These are phyloP conservation scores for Halocynthia roretzi DNA, from an alignment of 23 tunicate genomes.

Conservation along the genomic window DNA sequence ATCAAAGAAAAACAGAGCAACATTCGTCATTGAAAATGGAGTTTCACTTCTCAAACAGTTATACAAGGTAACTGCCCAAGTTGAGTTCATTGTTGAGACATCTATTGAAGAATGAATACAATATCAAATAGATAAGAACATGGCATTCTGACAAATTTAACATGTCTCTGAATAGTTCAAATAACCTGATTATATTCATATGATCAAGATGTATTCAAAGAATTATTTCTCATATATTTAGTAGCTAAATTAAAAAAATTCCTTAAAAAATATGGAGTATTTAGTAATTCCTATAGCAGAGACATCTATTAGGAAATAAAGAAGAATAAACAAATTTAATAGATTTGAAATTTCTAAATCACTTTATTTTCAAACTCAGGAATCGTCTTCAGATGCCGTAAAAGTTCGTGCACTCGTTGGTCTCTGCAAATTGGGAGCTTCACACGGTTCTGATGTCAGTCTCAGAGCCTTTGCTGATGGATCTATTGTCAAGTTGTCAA, in stretches of 20 bases:
- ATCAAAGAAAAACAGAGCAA: slow-evolving; percentile 83
- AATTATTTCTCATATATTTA: no score
- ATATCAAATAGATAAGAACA: no score
- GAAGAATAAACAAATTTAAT: background rate
- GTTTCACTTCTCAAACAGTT: slow-evolving; percentile 72
- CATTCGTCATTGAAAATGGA: slow-evolving; percentile 95
- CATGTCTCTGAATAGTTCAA: no score
- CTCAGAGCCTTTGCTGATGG: slow-evolving; percentile 91
- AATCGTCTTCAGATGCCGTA: slow-evolving; percentile 10
- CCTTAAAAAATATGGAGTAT: no score
- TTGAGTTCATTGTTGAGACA: background rate
- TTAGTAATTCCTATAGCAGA: no score
- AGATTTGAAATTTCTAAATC: background rate
- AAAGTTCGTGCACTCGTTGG: slow-evolving; percentile 92
- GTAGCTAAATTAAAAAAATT: no score
- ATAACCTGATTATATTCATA: no score
- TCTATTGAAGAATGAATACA: no score
- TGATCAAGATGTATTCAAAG: no score
- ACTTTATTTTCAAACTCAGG: background rate
- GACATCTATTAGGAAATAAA: no score
- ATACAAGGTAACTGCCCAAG: slow-evolving; percentile 37
- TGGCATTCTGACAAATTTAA: no score
- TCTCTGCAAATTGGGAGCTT: slow-evolving; percentile 86
- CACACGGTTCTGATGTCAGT: slow-evolving; percentile 93
- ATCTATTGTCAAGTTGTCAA: slow-evolving; percentile 76